Evolutionary conservation across 1,140 invertebrate genomes (phyloP), one percentile per base, ranked within the genome.

Genomic region (Drosophila sucinea): DNA sequence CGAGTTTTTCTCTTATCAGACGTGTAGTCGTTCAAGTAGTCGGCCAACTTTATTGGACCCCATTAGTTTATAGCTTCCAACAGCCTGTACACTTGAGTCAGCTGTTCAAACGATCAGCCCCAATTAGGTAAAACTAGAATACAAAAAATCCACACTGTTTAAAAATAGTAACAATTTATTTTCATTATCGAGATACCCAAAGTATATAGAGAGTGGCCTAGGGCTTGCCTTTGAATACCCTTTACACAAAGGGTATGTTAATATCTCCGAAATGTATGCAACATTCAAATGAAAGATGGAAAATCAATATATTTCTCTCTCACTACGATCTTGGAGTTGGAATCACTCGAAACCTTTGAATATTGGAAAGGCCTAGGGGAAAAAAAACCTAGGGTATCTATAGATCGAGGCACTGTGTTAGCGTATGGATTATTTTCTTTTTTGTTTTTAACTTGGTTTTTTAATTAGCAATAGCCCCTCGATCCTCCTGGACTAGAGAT

Each of bases 81-180:
- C 4, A 51, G 23, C 60, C 70, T 56, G 67, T 71, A 75, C 79
- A 70, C 79, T 77, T 74, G 65, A 67, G 57, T 61, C 81, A 79
- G 81, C 77, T 84, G 77, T 67, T 73, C 33, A 84, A 77, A 79
- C 76, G 54, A 27, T 47, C 54, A 38, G n/a, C n/a, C 7, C 23
- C 33, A 38, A 10, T 30, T 51, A 51, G 44, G 44, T 17, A 41
- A 17, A 41, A 41, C 40, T 41, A 17, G 40, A 41, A 41, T 41
- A 17, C 25, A 44, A 44, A 51, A 27, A 51, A 51, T 51, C 44
- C 23, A 25, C 44, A 51, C 25, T 54, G 54, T 79, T 72, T 85
- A 82, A 85, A 82, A 86, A 87, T 82, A 85, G 74, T 72, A 70
- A 76, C 79, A 86, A 87, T 85, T 85, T 62, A 70, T 76, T 70